Evolutionary conservation across 2,113 vertebrate species (phyloP).

Genomic region (Hemiscyllium ocellatum): DNA sequence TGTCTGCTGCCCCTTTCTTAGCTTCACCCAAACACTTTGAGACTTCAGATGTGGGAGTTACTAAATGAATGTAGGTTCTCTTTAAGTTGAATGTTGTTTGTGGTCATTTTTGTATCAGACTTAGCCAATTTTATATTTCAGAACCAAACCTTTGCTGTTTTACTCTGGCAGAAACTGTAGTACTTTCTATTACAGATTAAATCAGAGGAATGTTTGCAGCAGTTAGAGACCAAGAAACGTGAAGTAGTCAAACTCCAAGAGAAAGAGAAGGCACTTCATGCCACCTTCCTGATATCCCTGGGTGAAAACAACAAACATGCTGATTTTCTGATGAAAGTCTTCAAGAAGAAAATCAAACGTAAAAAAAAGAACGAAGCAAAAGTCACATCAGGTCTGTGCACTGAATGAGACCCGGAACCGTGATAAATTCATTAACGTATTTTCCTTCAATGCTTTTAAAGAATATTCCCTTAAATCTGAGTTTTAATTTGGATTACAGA

Average conservation of each 20-base stretch:
- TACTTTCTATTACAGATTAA: constrained; percentile 51
- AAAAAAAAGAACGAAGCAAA: constrained; percentile 57
- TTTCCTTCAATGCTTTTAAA: neutral
- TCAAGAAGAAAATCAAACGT: constrained; percentile 71
- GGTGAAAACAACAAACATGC: constrained; percentile 75
- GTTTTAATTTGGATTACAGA: neutral
- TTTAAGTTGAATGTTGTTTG: neutral
- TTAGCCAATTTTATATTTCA: neutral
- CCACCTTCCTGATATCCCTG: constrained; percentile 66
- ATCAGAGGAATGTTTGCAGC: constrained; percentile 59
- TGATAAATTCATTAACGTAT: neutral
- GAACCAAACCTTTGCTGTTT: neutral
- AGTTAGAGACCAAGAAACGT: constrained; percentile 65
- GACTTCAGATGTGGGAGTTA: neutral
- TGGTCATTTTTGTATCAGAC: neutral
- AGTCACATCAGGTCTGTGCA: neutral
- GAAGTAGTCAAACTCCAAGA: constrained; percentile 68
- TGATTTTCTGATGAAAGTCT: constrained; percentile 70
- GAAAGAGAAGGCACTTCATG: constrained; percentile 58
- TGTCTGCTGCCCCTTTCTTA: too few species aligned
- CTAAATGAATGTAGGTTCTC: neutral
- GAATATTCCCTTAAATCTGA: neutral
- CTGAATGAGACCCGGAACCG: neutral
- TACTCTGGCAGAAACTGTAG: neutral
- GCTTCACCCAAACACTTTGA: neutral